phyloP scores from a whole-genome alignment of 2,888 invertebrate genomes.

The Callyntrura guangdongensis region DNA sequence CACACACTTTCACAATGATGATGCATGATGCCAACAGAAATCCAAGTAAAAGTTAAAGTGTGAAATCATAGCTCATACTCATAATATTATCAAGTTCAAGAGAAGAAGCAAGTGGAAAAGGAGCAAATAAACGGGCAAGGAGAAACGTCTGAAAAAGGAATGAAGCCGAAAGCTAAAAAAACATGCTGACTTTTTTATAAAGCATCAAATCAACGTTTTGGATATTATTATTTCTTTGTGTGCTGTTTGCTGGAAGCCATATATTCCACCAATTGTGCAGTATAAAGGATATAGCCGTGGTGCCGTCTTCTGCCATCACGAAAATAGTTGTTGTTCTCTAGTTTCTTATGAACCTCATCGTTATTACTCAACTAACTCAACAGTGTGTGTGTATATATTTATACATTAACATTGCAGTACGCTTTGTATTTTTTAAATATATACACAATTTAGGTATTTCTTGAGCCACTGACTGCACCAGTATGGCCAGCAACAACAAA shows the following conservation, averaged over 20 bases:
- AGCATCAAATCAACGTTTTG: constrained; percentile 52
- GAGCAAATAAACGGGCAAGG: constrained; percentile 24
- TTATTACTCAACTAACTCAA: background rate
- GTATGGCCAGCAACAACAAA: constrained; percentile 72
- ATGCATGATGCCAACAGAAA: constrained; percentile 9
- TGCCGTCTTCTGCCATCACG: constrained; percentile 12
- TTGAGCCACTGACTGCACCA: constrained; percentile 11
- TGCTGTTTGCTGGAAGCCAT: background rate
- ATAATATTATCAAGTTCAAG: constrained; percentile 59
- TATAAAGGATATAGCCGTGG: background rate
- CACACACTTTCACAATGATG: background rate
- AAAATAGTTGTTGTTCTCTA: constrained; percentile 24
- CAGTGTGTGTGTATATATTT: constrained; percentile 21
- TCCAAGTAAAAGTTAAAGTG: constrained; percentile 69
- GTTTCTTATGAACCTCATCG: constrained; percentile 28
- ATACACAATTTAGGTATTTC: background rate
- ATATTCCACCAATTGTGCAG: background rate
- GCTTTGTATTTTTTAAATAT: background rate
- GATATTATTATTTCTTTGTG: constrained; percentile 18
- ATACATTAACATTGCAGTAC: background rate
- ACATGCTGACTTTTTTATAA: constrained; percentile 10
- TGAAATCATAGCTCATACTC: constrained; percentile 68
- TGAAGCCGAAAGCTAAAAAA: background rate
- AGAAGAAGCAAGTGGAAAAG: constrained; percentile 32
- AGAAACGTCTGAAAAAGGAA: constrained; percentile 9